Conservation (phyloP, 2,113 vertebrate genomes). For the Chionomys nivalis region DNA sequence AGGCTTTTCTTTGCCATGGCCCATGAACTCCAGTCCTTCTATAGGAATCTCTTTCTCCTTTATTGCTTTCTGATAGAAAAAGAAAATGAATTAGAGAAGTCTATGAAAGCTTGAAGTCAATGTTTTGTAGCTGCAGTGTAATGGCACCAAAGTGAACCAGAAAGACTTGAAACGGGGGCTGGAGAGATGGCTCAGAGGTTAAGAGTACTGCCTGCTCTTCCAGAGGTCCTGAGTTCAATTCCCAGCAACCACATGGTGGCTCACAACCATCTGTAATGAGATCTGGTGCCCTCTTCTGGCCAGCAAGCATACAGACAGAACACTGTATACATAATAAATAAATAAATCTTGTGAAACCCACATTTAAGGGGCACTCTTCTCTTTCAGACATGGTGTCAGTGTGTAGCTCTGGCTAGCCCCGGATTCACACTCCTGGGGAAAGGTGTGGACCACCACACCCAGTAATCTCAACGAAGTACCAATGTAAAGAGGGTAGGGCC, state of each 20-base stretch:
- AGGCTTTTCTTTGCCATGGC: constrained; percentile 92
- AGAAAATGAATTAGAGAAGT: constrained; percentile 1
- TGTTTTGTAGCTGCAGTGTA: neutral
- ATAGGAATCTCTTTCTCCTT: constrained; percentile 98
- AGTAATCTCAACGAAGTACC: neutral
- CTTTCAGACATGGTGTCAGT: neutral
- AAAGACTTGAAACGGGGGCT: neutral
- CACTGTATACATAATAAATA: too few relatives aligned
- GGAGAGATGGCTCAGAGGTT: too few relatives aligned
- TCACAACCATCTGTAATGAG: too few relatives aligned
- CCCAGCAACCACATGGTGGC: too few relatives aligned
- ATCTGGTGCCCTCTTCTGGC: too few relatives aligned
- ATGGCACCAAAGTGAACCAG: neutral
- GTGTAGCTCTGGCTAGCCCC: neutral
- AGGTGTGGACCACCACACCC: neutral
- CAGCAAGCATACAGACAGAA: too few relatives aligned
- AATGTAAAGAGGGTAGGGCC: neutral
- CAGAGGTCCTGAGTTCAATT: too few relatives aligned
- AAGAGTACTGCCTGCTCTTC: too few relatives aligned
- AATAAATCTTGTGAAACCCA: neutral
- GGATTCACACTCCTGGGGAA: neutral
- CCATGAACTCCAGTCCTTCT: constrained; percentile 98
- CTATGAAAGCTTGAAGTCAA: neutral
- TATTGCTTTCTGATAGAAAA: constrained; percentile 92
- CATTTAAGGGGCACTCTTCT: neutral